These are phyloP conservation scores for Atherinosoma microstoma DNA, from an alignment of 2,797 vertebrate species.

Conservation along the genomic window DNA sequence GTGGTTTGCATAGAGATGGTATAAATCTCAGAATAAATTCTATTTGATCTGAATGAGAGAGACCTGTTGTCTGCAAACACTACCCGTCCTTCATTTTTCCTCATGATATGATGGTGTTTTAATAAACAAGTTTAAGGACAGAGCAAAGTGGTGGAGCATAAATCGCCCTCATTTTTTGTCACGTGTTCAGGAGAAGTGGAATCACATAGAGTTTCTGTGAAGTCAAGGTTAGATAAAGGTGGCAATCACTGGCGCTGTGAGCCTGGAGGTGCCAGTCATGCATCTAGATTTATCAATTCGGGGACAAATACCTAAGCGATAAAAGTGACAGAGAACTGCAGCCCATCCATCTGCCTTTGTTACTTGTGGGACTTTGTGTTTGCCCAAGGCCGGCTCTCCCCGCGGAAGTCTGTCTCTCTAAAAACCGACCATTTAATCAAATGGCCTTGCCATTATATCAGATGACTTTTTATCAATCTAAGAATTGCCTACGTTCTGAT, in stretches of 20 bases:
- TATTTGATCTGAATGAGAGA: slow-evolving; percentile 61
- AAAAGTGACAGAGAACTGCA: slow-evolving; percentile 72
- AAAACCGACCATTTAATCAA: slow-evolving; percentile 73
- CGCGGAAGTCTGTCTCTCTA: slow-evolving; percentile 48
- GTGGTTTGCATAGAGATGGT: slow-evolving; percentile 65
- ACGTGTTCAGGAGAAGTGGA: slow-evolving; percentile 55
- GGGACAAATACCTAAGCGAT: slow-evolving; percentile 73
- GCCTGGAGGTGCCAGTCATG: slow-evolving; percentile 59
- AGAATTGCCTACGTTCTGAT: slow-evolving; percentile 57
- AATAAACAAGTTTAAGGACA: slow-evolving; percentile 26
- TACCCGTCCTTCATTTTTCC: slow-evolving; percentile 50
- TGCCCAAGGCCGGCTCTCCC: slow-evolving; percentile 65
- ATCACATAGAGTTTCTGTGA: slow-evolving; percentile 66
- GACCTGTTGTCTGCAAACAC: slow-evolving; percentile 38
- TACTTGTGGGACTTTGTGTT: slow-evolving; percentile 71
- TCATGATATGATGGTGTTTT: slow-evolving; percentile 15
- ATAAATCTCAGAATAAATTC: slow-evolving; percentile 73
- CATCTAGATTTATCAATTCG: slow-evolving; percentile 73
- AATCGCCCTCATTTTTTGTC: slow-evolving; percentile 50
- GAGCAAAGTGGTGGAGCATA: slow-evolving; percentile 40
- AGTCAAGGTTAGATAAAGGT: slow-evolving; percentile 72
- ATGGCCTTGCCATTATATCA: slow-evolving; percentile 58
- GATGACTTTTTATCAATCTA: slow-evolving; percentile 66
- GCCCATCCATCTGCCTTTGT: slow-evolving; percentile 73
- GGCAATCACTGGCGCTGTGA: slow-evolving; percentile 30